These are phyloP conservation scores for Drosophila formosana DNA, from an alignment of 2,888 invertebrate species.

Conservation along the genomic window DNA sequence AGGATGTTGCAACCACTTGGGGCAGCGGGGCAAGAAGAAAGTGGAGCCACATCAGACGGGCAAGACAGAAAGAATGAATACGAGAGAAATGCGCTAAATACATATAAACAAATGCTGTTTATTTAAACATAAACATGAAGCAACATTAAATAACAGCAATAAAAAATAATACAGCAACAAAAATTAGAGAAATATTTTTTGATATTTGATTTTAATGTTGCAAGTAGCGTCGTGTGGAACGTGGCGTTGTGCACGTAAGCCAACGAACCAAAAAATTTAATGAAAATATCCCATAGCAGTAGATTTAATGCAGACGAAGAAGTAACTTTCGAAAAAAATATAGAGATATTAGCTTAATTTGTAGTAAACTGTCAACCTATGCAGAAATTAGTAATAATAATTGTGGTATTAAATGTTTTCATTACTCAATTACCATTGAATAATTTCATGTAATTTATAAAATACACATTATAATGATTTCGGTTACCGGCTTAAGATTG, in stretches of 20 bases:
- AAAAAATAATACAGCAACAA: conserved; percentile 18
- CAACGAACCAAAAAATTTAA: neutral
- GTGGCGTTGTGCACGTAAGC: conserved; percentile 42
- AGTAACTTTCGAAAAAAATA: no score
- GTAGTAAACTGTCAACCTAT: no score
- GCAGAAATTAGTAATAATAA: no score
- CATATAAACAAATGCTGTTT: conserved; percentile 38
- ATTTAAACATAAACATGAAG: conserved; percentile 48
- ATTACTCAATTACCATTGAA: no score
- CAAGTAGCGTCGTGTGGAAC: conserved; percentile 19
- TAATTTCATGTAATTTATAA: no score
- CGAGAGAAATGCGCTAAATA: conserved; percentile 14
- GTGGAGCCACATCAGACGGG: neutral
- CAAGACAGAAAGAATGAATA: conserved; percentile 8
- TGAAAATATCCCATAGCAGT: neutral
- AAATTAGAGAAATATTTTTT: conserved; percentile 14
- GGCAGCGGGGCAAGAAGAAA: neutral
- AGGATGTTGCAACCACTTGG: neutral
- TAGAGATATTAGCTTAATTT: no score
- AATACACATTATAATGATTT: no score
- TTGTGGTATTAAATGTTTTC: no score
- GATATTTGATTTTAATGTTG: conserved; percentile 11
- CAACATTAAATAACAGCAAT: conserved; percentile 34
- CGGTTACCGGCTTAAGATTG: no score
- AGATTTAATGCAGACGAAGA: neutral